These are phyloP conservation scores for Oceanodroma leucorhoa DNA, from an alignment of 2,797 vertebrate genomes.

Conservation along the genomic window DNA sequence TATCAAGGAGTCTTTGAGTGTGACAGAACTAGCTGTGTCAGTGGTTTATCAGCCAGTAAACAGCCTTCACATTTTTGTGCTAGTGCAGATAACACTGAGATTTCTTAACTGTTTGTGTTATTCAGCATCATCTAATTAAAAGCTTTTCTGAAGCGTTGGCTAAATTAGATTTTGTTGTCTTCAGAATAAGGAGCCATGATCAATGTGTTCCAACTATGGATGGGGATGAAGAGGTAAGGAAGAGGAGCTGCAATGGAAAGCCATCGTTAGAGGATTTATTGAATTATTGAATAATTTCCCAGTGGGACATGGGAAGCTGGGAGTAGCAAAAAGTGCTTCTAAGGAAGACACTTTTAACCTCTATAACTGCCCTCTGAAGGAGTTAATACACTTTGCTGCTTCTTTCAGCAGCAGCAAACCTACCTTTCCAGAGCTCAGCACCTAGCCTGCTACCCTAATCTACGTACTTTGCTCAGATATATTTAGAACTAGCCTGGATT, in stretches of 20 bases:
- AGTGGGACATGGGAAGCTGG: background rate
- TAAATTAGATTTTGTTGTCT: background rate
- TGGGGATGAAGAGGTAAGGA: background rate
- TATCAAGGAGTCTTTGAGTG: background rate
- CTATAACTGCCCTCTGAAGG: background rate
- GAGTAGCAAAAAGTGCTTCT: background rate
- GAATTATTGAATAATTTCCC: background rate
- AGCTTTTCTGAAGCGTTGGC: rapidly evolving
- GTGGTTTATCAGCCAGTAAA: background rate
- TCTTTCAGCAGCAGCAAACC: background rate
- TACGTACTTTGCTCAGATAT: background rate
- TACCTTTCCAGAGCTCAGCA: background rate
- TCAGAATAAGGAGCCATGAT: background rate
- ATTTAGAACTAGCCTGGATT: background rate
- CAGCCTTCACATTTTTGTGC: background rate
- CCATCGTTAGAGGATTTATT: background rate
- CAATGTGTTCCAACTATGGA: background rate
- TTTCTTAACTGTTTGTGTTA: background rate
- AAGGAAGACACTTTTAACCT: background rate
- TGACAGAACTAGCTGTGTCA: background rate
- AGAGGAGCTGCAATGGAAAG: background rate
- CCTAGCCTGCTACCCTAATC: background rate
- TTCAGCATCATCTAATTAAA: background rate
- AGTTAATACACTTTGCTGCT: background rate
- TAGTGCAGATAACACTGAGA: background rate